Evolutionary conservation across 2,888 invertebrate species (phyloP).

Genomic region (Aleiodes alternator): DNA sequence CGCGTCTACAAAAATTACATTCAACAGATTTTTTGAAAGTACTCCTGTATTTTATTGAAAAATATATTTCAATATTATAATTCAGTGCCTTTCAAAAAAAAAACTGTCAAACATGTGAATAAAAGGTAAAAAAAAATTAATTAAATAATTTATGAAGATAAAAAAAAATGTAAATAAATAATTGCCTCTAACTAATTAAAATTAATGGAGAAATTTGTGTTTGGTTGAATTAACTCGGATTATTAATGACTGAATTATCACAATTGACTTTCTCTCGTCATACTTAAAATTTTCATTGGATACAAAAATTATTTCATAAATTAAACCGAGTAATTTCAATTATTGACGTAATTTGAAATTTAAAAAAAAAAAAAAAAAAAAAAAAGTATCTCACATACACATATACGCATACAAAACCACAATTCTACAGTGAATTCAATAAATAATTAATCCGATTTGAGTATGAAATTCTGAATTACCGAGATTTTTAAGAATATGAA

Average conservation of each 20-base stretch:
- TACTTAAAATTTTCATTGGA: not conserved
- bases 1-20: conserved; percentile 34
- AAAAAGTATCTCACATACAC: not conserved
- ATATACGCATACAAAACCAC: conserved; percentile 8
- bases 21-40: conserved; percentile 15
- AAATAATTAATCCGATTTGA: conserved; percentile 4
- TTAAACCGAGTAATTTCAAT: conserved; percentile 19
- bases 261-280: conserved; percentile 26
- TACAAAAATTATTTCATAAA: not conserved
- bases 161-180: conserved; percentile 19
- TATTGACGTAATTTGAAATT: not conserved
- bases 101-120: conserved; percentile 30
- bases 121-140: not conserved
- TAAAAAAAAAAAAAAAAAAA: not conserved
- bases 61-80: too few species aligned
- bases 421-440: conserved; percentile 8
- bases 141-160: not conserved
- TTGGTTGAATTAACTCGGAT: conserved; percentile 19
- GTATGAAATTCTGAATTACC: too few species aligned
- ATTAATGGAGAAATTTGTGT: conserved; percentile 3
- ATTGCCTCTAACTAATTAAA: conserved; percentile 11
- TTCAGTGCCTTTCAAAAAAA: not conserved
- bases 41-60: too few species aligned
- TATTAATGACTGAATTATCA: conserved; percentile 36
- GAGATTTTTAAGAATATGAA: not conserved